These are phyloP conservation scores for Odontamblyopus lacepedii DNA, from an alignment of 2,797 vertebrate species.

Conservation along the genomic window DNA sequence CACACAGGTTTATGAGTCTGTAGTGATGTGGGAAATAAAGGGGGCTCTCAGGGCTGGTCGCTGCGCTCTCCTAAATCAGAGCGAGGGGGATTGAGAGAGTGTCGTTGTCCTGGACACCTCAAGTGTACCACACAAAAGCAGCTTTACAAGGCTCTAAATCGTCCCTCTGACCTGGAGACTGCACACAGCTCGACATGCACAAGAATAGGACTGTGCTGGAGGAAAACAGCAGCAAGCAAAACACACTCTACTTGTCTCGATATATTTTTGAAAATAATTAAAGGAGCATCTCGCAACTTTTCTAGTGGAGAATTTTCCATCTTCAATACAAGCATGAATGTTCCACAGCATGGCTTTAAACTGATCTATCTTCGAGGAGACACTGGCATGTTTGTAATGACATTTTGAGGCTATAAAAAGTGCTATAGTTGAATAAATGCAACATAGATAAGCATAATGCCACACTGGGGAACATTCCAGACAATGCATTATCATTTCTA, in stretches of 20 bases:
- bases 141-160: conserved; percentile 72
- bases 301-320: too few species aligned
- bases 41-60: conserved; percentile 7
- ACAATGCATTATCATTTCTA: too few species aligned
- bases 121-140: conserved; percentile 59
- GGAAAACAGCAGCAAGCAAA: neutral
- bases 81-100: conserved; percentile 24
- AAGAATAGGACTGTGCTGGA: conserved; percentile 15
- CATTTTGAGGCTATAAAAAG: too few species aligned
- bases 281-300: too few species aligned
- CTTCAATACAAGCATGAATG: neutral
- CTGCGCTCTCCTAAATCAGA: conserved; percentile 64
- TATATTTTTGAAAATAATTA: neutral
- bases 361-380: too few species aligned
- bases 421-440: too few species aligned
- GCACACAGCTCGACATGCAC: conserved; percentile 35
- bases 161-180: conserved; percentile 33
- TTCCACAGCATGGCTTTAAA: too few species aligned
- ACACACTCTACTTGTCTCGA: neutral
- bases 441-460: too few species aligned
- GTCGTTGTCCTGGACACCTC: conserved; percentile 40
- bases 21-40: conserved; percentile 67
- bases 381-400: too few species aligned
- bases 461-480: too few species aligned
- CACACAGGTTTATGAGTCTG: conserved; percentile 61